Evolutionary conservation across 2,888 invertebrate genomes (phyloP).

Genomic region (Dicycla oo): DNA sequence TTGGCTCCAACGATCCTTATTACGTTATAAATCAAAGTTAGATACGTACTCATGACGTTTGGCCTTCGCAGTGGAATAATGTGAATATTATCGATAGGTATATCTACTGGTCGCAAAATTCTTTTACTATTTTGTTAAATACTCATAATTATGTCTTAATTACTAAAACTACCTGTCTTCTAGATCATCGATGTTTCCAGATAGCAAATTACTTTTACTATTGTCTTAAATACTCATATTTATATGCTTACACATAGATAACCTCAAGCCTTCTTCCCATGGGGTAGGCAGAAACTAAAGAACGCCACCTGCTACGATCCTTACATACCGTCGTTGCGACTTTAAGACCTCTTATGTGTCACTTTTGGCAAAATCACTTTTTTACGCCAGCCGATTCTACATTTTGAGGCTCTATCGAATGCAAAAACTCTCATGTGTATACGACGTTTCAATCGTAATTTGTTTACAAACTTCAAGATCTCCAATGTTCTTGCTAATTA

Average conservation of each 20-base stretch:
- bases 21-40: constrained; percentile 66
- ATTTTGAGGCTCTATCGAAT: too few species aligned
- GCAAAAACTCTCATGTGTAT: too few species aligned
- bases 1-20: constrained; percentile 59
- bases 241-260: too few species aligned
- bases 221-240: neutral
- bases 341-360: too few species aligned
- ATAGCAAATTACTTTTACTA: constrained; percentile 19
- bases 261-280: neutral
- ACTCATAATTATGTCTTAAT: neutral
- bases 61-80: constrained; percentile 56
- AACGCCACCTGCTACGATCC: neutral
- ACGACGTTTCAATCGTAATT: too few species aligned
- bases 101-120: constrained; percentile 22
- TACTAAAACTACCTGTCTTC: neutral
- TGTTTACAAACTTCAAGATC: too few species aligned
- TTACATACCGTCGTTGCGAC: too few species aligned
- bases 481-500: too few species aligned
- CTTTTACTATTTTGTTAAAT: constrained; percentile 16
- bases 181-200: constrained; percentile 7
- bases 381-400: too few species aligned
- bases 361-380: too few species aligned
- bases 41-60: constrained; percentile 54
- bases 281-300: neutral
- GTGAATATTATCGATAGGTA: constrained; percentile 49